Percentiles rank a stretch among this genome's conserved stretches.
phyloP scores from a whole-genome alignment of 2,888 invertebrate genomes.

The Campaea margaritaria region DNA sequence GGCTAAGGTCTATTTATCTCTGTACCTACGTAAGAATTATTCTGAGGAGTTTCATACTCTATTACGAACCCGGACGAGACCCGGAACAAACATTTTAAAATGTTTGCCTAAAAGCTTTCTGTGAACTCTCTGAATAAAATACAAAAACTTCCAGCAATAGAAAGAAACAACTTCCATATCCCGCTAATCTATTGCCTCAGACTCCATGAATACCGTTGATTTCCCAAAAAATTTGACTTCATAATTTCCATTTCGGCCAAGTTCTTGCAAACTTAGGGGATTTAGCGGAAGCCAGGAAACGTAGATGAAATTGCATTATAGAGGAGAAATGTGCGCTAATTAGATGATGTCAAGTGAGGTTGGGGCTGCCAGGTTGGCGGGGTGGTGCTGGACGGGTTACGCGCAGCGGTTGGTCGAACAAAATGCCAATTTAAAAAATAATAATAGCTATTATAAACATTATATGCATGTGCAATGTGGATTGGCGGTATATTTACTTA shows the following conservation, averaged over 20 bases:
- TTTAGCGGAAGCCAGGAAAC: conserved; percentile 51
- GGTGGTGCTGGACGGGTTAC: no score
- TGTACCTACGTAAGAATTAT: no score
- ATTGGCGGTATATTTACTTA: no score
- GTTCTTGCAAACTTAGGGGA: conserved; percentile 47
- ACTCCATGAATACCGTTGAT: conserved; percentile 39
- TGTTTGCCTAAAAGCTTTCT: not conserved
- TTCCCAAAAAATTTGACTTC: conserved; percentile 37
- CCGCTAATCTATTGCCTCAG: conserved; percentile 23
- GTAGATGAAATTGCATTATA: not conserved
- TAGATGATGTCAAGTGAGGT: no score
- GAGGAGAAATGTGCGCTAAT: conserved; percentile 7
- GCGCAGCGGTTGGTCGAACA: no score
- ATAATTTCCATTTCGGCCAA: conserved; percentile 47
- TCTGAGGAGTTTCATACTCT: no score
- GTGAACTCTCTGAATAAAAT: conserved; percentile 7
- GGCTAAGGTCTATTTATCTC: no score
- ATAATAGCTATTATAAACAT: no score
- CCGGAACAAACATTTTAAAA: not conserved
- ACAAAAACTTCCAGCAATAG: conserved; percentile 22
- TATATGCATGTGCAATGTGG: no score
- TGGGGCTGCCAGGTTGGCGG: no score
- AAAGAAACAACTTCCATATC: conserved; percentile 29
- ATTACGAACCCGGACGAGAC: no score
- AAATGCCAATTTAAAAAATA: no score